Conservation (phyloP, 2,888 invertebrate genomes). For the Linyphia triangularis region DNA sequence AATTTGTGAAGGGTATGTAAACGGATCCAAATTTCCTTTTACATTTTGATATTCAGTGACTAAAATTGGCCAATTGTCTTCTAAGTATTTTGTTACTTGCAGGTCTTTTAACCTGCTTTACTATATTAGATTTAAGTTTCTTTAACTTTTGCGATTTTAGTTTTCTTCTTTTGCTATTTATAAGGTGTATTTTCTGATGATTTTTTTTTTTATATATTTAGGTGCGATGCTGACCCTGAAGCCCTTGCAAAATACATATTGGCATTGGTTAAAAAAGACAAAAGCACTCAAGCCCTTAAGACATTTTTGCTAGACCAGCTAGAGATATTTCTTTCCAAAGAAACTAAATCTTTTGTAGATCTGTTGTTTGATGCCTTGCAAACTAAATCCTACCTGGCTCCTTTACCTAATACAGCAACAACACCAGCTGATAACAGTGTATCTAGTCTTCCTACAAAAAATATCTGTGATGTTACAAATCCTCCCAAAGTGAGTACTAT, state of each 20-base stretch:
- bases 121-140: too few species aligned
- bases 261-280: constrained; percentile 97
- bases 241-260: constrained; percentile 98
- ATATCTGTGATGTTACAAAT: background rate
- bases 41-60: too few species aligned
- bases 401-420: background rate
- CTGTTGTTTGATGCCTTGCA: constrained; percentile 88
- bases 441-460: background rate
- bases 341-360: constrained; percentile 94
- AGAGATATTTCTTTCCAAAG: constrained; percentile 94
- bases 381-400: constrained; percentile 82
- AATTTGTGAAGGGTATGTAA: too few species aligned
- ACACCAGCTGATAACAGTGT: background rate
- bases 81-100: too few species aligned
- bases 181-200: too few species aligned
- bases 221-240: constrained; percentile 98
- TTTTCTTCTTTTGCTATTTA: too few species aligned
- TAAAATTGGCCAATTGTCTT: too few species aligned
- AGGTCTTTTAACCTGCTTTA: too few species aligned
- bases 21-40: too few species aligned
- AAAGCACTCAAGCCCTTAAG: constrained; percentile 89
- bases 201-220: too few species aligned
- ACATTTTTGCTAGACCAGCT: constrained; percentile 95
- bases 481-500: too few species aligned
- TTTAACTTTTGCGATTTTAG: too few species aligned